Evolutionary conservation across 2,888 invertebrate species (phyloP), one percentile per base, ranked within the genome.

Genomic region (Stenotaenia linearis): DNA sequence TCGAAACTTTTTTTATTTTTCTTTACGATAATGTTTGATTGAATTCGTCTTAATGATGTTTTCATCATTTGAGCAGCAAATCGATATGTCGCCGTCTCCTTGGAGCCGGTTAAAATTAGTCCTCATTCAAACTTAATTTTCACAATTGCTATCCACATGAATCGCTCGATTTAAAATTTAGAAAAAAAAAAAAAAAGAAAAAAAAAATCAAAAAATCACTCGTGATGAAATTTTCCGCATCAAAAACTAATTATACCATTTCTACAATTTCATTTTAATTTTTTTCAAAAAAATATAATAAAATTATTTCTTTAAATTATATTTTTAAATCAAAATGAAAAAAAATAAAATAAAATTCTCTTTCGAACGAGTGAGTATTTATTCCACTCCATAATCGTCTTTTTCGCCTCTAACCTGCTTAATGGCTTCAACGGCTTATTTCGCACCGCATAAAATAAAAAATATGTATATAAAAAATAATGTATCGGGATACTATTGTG

Each of bases 41-140:
- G 69, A 69, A 69, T 69, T 69, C 69, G 15, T 69, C 69, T 69
- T 69, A 69, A 69, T 69, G 69, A 69, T 69, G 69, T 69, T 69
- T 69, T 69, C 69, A 69, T 69, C 69, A 69, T 69, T 69, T 69
- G 69, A 69, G 69, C 69, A 69, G 69, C 69, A 69, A 69, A 69
- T 69, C 69, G 69, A 69, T 69, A 69, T 28, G 25, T 69, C 15
- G 69, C 69, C 69, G 69, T 69, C 69, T 69, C 69, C 69, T 28
- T 69, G 69, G 69, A 69, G 69, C 69, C 69, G 69, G 28, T 7
- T 69, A 69, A 69, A 69, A 69, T 69, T 69, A 69, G 69, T 69
- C 28, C 69, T 69, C 69, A 69, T 69, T 69, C 69, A 69, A 69
- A 69, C 25, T 69, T 69, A 69, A 69, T 69, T 69, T 69, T 28